Evolutionary conservation across 2,113 vertebrate species (phyloP), one percentile per base, ranked within the genome.

Genomic region (Hyperopisus bebe): DNA sequence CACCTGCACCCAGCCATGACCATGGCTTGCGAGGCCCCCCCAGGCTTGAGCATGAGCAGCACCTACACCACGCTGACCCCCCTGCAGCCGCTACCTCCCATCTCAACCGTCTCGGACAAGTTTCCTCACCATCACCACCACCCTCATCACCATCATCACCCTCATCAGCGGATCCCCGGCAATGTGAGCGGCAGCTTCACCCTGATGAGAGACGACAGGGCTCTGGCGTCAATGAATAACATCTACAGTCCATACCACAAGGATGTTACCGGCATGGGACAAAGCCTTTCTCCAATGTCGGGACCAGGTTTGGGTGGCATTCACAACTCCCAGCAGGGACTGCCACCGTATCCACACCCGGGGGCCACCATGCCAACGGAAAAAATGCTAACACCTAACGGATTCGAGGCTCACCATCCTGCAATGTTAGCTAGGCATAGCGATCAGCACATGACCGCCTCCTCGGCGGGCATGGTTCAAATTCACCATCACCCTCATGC

Each of bases 1-100:
- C 96, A 98, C 93, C 95, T 99, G 94, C 98, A 98, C 94, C 97
- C 98, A 84, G 97, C 97, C 92, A 98, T 99, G 97, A 98, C 96
- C 95, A 98, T 99, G 96, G 97, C 96, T 95, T 99, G 98, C 92
- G 98, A 99, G 95, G 97, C 97, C 89, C 97, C 98, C 93, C 97
- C 97, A 44, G 98, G 98, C 91, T 98, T 99, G 97, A 97, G 97
- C 93, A 97, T 98, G 94, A 98, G 97, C 96, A 97, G 97, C 93
- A 98, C 98, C 92, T 99, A 99, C 96, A 98, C 98, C 93, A 98
- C 98, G 80, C 94, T 99, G 27, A 98, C 98, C 90, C 98, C 98
- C n/a, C 95, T 99, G 94, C 98, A 99, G 95, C 97, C 97, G 88
- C 94, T 98, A 91, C 98, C 98, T 90, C 98, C 98, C 94, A 98